These are phyloP conservation scores for Sclerurus mexicanus DNA, from an alignment of 2,113 vertebrate genomes.

Conservation along the genomic window DNA sequence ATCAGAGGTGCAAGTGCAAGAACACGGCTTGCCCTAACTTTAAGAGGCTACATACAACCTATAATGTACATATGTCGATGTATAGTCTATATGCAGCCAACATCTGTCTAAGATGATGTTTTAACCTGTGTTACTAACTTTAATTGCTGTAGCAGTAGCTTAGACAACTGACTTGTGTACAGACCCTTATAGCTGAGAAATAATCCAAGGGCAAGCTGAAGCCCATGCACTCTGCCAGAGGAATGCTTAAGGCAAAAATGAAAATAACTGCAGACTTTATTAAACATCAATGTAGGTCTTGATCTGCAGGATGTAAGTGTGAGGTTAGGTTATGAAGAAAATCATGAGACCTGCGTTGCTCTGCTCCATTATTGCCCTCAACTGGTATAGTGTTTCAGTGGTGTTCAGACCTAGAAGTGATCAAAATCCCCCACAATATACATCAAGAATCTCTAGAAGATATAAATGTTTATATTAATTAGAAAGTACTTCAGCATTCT, in stretches of 20 bases:
- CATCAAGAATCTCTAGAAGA: background rate
- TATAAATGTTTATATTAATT: background rate
- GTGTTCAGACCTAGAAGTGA: background rate
- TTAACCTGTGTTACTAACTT: background rate
- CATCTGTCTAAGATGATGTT: background rate
- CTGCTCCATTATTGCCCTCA: background rate
- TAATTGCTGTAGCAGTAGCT: background rate
- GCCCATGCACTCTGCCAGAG: background rate
- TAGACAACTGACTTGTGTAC: background rate
- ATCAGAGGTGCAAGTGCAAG: rapidly evolving
- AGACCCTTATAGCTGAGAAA: background rate
- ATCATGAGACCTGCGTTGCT: rapidly evolving
- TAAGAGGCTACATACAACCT: background rate
- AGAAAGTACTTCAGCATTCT: background rate
- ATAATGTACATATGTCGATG: background rate
- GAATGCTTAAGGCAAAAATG: background rate
- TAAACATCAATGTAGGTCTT: background rate
- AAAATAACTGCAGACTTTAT: background rate
- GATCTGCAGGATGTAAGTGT: background rate
- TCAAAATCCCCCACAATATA: background rate
- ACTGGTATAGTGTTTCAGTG: rapidly evolving
- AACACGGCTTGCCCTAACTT: background rate
- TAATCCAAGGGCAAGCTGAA: background rate
- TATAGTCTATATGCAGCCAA: background rate
- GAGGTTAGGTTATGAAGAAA: background rate